These are phyloP conservation scores for Cinara cedri DNA, from an alignment of 2,888 invertebrate species.

Conservation along the genomic window DNA sequence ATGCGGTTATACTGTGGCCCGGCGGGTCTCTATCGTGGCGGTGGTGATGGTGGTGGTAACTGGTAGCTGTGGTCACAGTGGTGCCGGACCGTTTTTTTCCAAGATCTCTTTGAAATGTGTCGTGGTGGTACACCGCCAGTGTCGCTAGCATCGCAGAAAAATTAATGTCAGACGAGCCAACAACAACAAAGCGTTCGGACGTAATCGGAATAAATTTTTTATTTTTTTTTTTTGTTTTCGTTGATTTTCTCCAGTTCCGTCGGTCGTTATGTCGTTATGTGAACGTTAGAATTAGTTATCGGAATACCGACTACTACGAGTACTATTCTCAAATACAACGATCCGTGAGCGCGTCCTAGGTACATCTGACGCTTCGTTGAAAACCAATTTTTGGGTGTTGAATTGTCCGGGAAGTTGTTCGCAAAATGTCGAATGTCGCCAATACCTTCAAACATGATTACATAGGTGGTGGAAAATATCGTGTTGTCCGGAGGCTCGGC, in stretches of 20 bases:
- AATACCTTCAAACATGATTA: constrained; percentile 70
- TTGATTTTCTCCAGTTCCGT: constrained; percentile 46
- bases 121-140: constrained; percentile 25
- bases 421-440: constrained; percentile 59
- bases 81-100: constrained; percentile 33
- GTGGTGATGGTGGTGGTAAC: no score
- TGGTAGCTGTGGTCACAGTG: background rate
- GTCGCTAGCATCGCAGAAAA: constrained; percentile 42
- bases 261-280: constrained; percentile 38
- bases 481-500: constrained; percentile 81
- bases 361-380: constrained; percentile 45
- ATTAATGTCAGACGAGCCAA: constrained; percentile 56
- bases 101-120: constrained; percentile 46
- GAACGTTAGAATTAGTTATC: constrained; percentile 38
- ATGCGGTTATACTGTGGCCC: no score
- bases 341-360: constrained; percentile 32
- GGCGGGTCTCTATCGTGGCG: no score
- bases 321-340: constrained; percentile 9
- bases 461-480: constrained; percentile 90
- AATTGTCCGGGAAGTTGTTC: constrained; percentile 35
- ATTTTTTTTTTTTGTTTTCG: constrained; percentile 44
- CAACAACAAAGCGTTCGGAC: constrained; percentile 56
- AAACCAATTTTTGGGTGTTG: constrained; percentile 33
- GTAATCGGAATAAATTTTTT: constrained; percentile 44
- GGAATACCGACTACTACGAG: constrained; percentile 8